Evolutionary conservation across 2,888 invertebrate genomes (phyloP).

Genomic region (Gandaritis pyraliata): DNA sequence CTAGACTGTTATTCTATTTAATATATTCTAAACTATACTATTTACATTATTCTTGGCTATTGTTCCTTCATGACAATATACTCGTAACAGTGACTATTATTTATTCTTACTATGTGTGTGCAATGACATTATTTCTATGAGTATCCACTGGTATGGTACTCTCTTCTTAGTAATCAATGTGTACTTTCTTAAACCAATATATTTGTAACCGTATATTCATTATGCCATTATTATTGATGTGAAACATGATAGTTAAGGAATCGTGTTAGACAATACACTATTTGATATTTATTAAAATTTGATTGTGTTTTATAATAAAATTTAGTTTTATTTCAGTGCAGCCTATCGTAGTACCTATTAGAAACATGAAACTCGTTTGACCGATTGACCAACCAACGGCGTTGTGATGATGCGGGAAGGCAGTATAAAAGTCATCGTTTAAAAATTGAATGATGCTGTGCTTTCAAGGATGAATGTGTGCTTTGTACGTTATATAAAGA

Average conservation of each 20-base stretch:
- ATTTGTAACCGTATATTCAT: constrained; percentile 74
- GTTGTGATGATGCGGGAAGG: no score
- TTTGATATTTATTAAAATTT: constrained; percentile 84
- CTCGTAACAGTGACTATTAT: constrained; percentile 32
- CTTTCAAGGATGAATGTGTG: no score
- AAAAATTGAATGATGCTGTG: no score
- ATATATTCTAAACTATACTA: constrained; percentile 40
- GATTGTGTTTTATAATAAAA: constrained; percentile 78
- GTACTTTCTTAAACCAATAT: constrained; percentile 66
- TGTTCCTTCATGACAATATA: constrained; percentile 79
- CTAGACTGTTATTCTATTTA: constrained; percentile 41
- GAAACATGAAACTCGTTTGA: no score
- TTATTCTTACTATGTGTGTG: constrained; percentile 28
- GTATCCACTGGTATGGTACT: constrained; percentile 33
- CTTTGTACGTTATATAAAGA: no score
- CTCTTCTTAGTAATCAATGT: constrained; percentile 47
- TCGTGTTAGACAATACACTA: constrained; percentile 85
- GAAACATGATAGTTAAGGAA: constrained; percentile 83
- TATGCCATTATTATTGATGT: constrained; percentile 79
- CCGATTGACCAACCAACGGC: no score
- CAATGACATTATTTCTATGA: constrained; percentile 29
- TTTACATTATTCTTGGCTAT: constrained; percentile 57
- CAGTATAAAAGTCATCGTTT: no score
- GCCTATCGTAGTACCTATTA: no score
- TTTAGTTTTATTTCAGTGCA: constrained; percentile 54